Conservation (phyloP, 2,113 vertebrate species). For the human (Homo sapiens) region DNA sequence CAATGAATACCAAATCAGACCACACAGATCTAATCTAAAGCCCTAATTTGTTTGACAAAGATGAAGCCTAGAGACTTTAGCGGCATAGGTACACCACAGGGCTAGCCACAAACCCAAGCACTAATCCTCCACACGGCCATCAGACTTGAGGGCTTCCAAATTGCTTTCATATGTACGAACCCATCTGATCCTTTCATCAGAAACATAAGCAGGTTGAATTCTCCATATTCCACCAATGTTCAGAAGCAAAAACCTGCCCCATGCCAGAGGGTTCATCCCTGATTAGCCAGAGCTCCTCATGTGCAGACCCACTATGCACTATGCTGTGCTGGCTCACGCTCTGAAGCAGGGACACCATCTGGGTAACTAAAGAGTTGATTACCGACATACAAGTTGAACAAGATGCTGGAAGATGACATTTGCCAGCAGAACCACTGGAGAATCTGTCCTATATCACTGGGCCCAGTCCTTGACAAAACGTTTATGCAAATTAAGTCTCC, state of each 20-base stretch:
- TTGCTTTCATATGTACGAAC: not conserved
- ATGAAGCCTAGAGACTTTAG: not conserved
- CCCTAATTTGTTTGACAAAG: not conserved
- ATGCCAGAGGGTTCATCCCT: not conserved
- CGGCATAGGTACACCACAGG: not conserved
- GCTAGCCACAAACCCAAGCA: not conserved
- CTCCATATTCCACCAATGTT: not conserved
- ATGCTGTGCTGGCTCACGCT: not conserved
- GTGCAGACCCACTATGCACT: not conserved
- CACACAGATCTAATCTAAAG: slow-evolving; percentile 17
- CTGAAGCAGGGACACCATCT: not conserved
- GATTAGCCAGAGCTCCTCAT: not conserved
- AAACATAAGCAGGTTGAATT: not conserved
- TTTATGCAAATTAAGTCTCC: not conserved
- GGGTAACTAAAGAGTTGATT: not conserved
- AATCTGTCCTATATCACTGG: not conserved
- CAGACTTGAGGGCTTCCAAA: not conserved
- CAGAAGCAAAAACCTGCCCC: not conserved
- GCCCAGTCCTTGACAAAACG: not conserved
- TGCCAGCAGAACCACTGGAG: not conserved
- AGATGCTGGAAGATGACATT: not conserved
- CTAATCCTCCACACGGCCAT: not conserved
- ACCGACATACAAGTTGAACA: not conserved
- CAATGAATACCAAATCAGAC: slow-evolving; percentile 15
- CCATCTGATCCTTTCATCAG: not conserved